Percentiles rank a stretch among this genome's conserved stretches.
phyloP scores from a whole-genome alignment of 2,888 invertebrate genomes.

The Dryococelus australis region DNA sequence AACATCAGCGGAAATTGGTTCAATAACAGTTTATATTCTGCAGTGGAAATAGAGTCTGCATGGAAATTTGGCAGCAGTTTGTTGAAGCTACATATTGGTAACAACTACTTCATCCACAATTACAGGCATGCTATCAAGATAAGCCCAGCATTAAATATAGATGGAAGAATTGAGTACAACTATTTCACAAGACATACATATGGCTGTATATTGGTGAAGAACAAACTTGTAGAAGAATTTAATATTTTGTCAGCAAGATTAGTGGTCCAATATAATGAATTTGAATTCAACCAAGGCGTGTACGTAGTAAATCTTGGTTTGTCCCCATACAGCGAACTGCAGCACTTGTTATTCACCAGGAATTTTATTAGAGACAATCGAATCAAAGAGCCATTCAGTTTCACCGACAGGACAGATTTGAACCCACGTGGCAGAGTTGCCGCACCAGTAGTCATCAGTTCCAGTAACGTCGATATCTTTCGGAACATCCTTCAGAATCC shows the following conservation, averaged over 20 bases:
- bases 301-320: constrained; percentile 89
- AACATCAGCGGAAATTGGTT: constrained; percentile 95
- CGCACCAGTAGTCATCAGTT: constrained; percentile 88
- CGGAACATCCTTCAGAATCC: constrained; percentile 93
- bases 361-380: constrained; percentile 88
- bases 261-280: constrained; percentile 85
- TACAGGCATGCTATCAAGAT: constrained; percentile 77
- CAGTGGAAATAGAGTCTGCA: constrained; percentile 84
- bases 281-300: constrained; percentile 82
- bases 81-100: constrained; percentile 77
- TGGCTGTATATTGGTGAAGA: constrained; percentile 86
- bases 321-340: constrained; percentile 84
- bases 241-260: constrained; percentile 76
- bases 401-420: constrained; percentile 70
- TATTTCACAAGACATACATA: constrained; percentile 82
- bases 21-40: constrained; percentile 78
- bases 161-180: constrained; percentile 85
- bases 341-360: constrained; percentile 83
- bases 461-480: constrained; percentile 83
- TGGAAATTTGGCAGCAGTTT: constrained; percentile 69
- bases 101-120: constrained; percentile 83
- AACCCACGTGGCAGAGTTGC: constrained; percentile 92
- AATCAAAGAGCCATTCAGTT: constrained; percentile 84
- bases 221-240: constrained; percentile 80
- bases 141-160: constrained; percentile 81